Conservation (phyloP, 2,797 vertebrate species). For the Bovichtus variegatus region DNA sequence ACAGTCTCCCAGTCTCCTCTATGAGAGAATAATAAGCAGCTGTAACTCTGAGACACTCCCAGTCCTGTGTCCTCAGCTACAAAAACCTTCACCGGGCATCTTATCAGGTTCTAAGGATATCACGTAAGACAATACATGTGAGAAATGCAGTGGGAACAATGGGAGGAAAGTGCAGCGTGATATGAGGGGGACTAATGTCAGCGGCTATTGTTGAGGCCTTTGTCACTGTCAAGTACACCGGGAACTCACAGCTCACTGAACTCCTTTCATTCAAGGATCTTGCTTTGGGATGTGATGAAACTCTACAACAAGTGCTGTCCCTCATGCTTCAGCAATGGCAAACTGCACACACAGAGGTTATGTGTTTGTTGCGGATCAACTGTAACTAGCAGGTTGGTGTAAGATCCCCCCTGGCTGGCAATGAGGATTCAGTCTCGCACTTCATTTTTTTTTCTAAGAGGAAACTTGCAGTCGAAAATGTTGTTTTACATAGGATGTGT, state of each 20-base stretch:
- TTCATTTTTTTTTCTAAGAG: neutral
- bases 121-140: constrained; percentile 89
- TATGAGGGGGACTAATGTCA: constrained; percentile 80
- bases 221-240: constrained; percentile 75
- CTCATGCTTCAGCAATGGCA: constrained; percentile 19
- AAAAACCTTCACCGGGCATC: constrained; percentile 71
- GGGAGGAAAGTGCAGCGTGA: constrained; percentile 80
- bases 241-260: constrained; percentile 70
- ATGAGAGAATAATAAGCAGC: constrained; percentile 79
- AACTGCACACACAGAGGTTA: constrained; percentile 12
- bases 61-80: constrained; percentile 79
- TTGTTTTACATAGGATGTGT: neutral
- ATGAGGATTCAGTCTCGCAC: neutral
- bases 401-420: neutral
- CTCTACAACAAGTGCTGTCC: constrained; percentile 40
- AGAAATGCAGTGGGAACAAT: constrained; percentile 82
- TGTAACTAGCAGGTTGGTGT: constrained; percentile 4
- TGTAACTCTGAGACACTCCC: constrained; percentile 84
- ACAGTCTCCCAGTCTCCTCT: constrained; percentile 64
- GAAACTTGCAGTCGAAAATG: neutral
- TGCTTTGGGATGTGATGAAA: constrained; percentile 57
- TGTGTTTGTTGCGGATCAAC: constrained; percentile 25
- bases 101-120: constrained; percentile 85
- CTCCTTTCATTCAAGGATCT: constrained; percentile 61
- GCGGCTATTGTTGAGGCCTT: constrained; percentile 79